Base-by-base conservation (phyloP, 2,888 invertebrate species). In the Stenichneumon culpator region DNA sequence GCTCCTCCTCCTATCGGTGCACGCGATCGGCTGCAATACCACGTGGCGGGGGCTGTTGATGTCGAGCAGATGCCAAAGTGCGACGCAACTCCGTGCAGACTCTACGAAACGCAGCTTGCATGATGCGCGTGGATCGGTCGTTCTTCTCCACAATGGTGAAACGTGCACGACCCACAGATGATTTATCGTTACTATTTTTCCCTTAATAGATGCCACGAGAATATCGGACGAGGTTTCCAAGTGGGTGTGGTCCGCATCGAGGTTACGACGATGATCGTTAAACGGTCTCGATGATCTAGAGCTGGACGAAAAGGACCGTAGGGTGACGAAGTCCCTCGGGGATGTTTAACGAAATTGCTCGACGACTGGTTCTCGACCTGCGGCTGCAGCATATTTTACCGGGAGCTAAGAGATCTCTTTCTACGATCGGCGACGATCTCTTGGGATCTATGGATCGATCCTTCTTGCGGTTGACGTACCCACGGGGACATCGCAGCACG, bases 121-220 rank as follows among this genome's bases (percentile, higher is more conserved):
- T 87, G 88, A 88, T 88, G 86, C 69, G 83, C 84, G 52, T 83
- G 86, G 82, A 85, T 87, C 89, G 75, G 80, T 84, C 87, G 84
- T 86, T 82, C 73, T 67, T 78, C 69, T 69, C 57, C 28, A 78
- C 88, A 81, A 84, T 84, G 82, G 75, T 14, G 25, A 50, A 44
- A 74, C 57, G 63, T 54, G 83, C 70, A 65, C 79, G 78, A 67
- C 39, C 67, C 54, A 74, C 50, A 73, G 86, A 91, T 91, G 91
- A 91, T 91, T 90, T 91, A 91, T 91, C 89, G 88, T 72, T 68
- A 84, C 84, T 89, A 89, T 91, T 90, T 88, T 82, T 77, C 63
- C 70, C 60, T 54, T 70, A 74, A 82, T 82, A 69, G 77, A 77
- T 50, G 85, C 73, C 82, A 77, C 44, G 72, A 75, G 82, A 32